A percentile compares a stretch with the other conserved stretches of the same genome.
These are phyloP conservation scores for Arctopsyche grandis DNA, from an alignment of 1,140 invertebrate species.

Conservation along the genomic window DNA sequence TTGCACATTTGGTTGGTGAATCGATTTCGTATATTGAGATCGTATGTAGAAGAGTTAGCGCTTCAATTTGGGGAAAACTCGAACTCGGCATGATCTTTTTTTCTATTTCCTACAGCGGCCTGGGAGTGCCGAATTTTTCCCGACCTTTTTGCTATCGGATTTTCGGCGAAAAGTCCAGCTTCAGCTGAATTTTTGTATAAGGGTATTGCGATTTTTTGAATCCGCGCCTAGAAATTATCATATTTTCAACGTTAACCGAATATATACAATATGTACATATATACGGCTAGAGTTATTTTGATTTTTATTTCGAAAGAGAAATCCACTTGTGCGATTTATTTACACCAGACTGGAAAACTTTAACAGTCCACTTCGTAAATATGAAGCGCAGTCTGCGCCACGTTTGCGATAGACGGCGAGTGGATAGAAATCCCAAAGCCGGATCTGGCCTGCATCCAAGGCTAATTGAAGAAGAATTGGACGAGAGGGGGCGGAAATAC, in stretches of 20 bases:
- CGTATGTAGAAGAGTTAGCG: constrained; percentile 23
- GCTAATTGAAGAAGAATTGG: constrained; percentile 41
- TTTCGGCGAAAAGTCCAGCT: constrained; percentile 9
- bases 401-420: neutral
- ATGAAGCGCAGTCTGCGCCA: neutral
- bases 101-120: constrained; percentile 3
- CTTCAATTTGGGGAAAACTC: constrained; percentile 8
- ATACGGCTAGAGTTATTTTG: too few relatives aligned
- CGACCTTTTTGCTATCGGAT: constrained; percentile 16
- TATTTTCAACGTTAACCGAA: neutral
- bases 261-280: neutral
- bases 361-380: neutral
- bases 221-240: constrained; percentile 1
- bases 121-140: constrained; percentile 10
- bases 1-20: too few relatives aligned
- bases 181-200: constrained; percentile 12
- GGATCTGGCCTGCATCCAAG: constrained; percentile 35
- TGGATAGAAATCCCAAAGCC: constrained; percentile 22
- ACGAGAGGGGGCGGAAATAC: constrained; percentile 12
- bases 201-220: constrained; percentile 17
- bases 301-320: too few relatives aligned
- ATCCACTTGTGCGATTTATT: neutral
- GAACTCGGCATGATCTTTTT: constrained; percentile 25
- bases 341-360: constrained; percentile 13
- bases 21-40: constrained; percentile 8